Conservation (phyloP, 1,140 invertebrate genomes). For the Cataglyphis hispanica region DNA sequence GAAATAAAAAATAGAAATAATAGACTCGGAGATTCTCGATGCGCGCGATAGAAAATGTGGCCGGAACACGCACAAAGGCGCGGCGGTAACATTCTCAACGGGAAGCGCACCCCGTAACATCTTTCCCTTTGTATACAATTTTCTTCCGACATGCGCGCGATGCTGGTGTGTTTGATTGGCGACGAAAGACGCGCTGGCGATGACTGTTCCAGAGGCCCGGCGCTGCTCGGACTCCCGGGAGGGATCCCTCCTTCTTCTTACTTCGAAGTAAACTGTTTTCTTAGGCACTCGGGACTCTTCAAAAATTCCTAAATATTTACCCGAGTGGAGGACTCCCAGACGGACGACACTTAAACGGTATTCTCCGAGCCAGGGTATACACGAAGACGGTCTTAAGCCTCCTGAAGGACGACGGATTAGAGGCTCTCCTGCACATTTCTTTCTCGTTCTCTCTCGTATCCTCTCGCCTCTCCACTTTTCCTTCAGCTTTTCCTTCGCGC, state of each 20-base stretch:
- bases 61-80: conserved; percentile 34
- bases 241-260: conserved; percentile 61
- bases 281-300: conserved; percentile 82
- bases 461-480: conserved; percentile 8
- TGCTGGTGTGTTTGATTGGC: conserved; percentile 49
- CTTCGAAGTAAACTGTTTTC: conserved; percentile 82
- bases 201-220: conserved; percentile 61
- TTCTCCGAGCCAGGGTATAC: conserved; percentile 66
- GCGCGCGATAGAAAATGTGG: conserved; percentile 16
- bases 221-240: conserved; percentile 45
- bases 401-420: conserved; percentile 80
- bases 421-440: conserved; percentile 75
- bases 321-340: conserved; percentile 77
- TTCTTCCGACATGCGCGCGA: conserved; percentile 25
- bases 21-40: not conserved
- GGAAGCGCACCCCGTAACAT: conserved; percentile 19
- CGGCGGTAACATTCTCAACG: conserved; percentile 20
- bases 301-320: conserved; percentile 86
- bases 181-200: conserved; percentile 55
- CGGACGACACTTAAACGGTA: conserved; percentile 78
- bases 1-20: conserved; percentile 40
- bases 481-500: conserved; percentile 26
- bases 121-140: conserved; percentile 48
- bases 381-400: conserved; percentile 78
- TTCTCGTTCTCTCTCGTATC: conserved; percentile 50